A percentile compares a stretch with the other conserved stretches of the same genome.
Conservation (phyloP, 2,113 vertebrate species). For the Rhea americana region DNA sequence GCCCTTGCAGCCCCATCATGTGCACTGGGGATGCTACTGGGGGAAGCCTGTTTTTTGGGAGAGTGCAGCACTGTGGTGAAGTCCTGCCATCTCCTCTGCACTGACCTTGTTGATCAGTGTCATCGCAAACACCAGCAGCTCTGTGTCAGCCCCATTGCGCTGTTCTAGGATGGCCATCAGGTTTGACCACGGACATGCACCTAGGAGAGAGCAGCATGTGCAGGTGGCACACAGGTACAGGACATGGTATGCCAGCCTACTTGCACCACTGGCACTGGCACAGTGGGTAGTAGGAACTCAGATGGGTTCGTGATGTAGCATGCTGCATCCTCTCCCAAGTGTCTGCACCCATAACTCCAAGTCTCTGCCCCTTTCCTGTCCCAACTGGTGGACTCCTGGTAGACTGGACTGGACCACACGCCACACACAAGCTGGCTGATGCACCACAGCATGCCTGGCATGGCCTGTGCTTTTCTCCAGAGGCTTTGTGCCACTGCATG, state of each 20-base stretch:
- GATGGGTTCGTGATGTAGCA: neutral
- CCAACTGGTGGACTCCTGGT: neutral
- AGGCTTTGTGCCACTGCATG: neutral
- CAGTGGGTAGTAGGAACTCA: too few species aligned
- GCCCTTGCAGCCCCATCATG: too few species aligned
- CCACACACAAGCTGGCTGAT: neutral
- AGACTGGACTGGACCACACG: neutral
- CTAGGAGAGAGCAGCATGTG: slow-evolving; percentile 17
- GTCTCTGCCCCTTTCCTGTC: neutral
- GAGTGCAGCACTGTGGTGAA: fast-evolving
- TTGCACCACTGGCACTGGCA: too few species aligned
- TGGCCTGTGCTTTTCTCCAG: neutral
- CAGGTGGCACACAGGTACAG: neutral
- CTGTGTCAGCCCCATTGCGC: slow-evolving; percentile 84
- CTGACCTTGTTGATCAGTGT: slow-evolving; percentile 94
- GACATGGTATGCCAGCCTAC: neutral
- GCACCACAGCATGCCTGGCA: neutral
- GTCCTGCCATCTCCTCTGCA: neutral
- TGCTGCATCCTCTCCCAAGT: neutral
- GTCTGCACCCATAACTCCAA: neutral
- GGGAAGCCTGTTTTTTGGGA: neutral
- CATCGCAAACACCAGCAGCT: slow-evolving; percentile 90
- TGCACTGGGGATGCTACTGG: neutral
- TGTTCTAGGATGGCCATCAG: slow-evolving; percentile 87
- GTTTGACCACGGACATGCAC: slow-evolving; percentile 82